Conservation (phyloP, 2,113 vertebrate species). For the Sclerurus mexicanus region DNA sequence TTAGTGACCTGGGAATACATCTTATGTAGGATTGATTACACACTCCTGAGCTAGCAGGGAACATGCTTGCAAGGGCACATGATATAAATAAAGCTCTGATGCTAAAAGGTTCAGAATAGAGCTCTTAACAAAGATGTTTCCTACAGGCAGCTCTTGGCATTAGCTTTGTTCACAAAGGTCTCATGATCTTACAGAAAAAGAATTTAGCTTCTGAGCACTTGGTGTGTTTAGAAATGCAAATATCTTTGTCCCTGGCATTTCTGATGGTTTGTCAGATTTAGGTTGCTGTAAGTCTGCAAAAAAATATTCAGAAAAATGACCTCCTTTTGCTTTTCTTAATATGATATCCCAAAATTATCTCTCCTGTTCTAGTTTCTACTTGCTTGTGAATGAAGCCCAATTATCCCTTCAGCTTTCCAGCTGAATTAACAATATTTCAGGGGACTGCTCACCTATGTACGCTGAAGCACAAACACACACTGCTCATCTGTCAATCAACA, state of each 20-base stretch:
- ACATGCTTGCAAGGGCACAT: background rate
- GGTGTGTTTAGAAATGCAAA: constrained; percentile 38
- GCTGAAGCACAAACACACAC: background rate
- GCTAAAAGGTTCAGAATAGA: background rate
- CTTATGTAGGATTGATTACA: background rate
- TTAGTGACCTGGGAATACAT: background rate
- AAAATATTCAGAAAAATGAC: constrained; percentile 6
- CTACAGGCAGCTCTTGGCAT: background rate
- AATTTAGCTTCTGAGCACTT: constrained; percentile 3
- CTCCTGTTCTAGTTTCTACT: background rate
- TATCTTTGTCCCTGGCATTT: constrained; percentile 11
- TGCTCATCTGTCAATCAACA: background rate
- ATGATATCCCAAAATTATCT: background rate
- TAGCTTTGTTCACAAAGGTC: constrained; percentile 1
- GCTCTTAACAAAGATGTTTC: background rate
- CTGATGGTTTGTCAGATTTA: constrained; percentile 31
- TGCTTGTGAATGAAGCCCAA: background rate
- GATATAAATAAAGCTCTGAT: background rate
- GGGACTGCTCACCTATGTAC: background rate
- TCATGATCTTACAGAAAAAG: background rate
- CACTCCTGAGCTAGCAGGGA: background rate
- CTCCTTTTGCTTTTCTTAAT: constrained; percentile 9
- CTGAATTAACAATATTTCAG: constrained; percentile 3
- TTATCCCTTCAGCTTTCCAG: background rate
- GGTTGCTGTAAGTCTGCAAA: background rate